Percentiles rank a stretch among this genome's conserved stretches.
phyloP scores from a whole-genome alignment of 2,797 vertebrate species.

The Ispidina picta region DNA sequence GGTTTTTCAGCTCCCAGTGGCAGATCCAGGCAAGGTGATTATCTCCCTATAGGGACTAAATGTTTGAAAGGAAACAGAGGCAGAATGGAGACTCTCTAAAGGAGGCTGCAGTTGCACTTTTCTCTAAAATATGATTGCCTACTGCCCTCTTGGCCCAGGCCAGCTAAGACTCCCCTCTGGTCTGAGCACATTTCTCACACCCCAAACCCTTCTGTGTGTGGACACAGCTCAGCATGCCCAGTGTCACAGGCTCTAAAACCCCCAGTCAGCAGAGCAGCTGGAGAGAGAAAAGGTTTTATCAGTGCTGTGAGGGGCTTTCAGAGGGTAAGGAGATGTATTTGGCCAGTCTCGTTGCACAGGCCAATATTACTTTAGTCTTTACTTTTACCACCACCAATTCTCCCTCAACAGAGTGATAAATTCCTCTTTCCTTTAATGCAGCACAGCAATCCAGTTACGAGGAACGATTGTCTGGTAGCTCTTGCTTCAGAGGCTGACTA shows the following conservation, averaged over 20 bases:
- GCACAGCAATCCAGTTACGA: background rate
- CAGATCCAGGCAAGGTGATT: background rate
- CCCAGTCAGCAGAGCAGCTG: background rate
- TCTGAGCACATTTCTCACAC: background rate
- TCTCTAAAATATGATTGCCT: background rate
- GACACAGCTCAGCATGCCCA: background rate
- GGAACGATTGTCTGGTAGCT: background rate
- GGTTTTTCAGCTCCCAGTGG: background rate
- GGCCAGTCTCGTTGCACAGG: background rate
- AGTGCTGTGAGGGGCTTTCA: background rate
- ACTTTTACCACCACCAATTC: constrained; percentile 23
- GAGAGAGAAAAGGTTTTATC: background rate
- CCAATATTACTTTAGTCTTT: background rate
- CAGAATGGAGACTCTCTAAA: background rate
- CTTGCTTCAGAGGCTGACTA: background rate
- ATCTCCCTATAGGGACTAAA: background rate
- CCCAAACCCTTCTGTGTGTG: accelerated
- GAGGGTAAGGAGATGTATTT: background rate
- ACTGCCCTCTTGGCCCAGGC: background rate
- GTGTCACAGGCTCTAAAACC: background rate
- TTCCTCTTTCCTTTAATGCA: background rate
- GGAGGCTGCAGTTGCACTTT: background rate
- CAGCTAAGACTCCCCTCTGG: background rate
- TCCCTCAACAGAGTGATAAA: background rate
- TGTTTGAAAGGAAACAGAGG: background rate